phyloP scores from a whole-genome alignment of 2,113 vertebrate genomes.

The Scalopus aquaticus region DNA sequence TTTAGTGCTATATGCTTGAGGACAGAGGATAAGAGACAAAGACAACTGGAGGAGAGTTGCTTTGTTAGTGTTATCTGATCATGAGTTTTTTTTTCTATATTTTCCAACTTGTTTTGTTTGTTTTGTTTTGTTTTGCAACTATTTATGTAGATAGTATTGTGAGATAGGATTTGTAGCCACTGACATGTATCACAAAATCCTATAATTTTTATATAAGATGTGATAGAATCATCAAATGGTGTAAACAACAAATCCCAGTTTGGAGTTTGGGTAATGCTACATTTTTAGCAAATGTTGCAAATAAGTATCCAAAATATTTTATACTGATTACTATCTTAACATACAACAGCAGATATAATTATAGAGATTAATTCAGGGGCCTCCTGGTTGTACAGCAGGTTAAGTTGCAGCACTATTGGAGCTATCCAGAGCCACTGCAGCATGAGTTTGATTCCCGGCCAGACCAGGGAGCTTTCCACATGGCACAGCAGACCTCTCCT shows the following conservation, averaged over 20 bases:
- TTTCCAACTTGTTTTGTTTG: background rate
- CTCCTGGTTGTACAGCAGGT: too few relatives aligned
- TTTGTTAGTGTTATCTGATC: background rate
- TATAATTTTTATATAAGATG: background rate
- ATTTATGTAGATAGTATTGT: background rate
- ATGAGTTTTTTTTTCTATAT: background rate
- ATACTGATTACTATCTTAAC: background rate
- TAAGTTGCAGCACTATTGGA: too few relatives aligned
- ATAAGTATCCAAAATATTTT: background rate
- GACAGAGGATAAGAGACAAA: background rate
- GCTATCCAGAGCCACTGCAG: too few relatives aligned
- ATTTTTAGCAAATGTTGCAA: constrained; percentile 29
- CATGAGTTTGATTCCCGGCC: too few relatives aligned
- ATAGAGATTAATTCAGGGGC: too few relatives aligned
- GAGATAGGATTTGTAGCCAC: background rate
- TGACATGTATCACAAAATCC: background rate
- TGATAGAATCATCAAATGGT: background rate
- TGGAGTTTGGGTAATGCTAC: background rate
- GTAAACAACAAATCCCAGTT: background rate
- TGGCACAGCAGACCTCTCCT: too few relatives aligned
- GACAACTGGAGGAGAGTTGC: background rate
- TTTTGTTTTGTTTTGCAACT: too few relatives aligned
- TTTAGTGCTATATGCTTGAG: background rate
- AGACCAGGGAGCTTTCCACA: too few relatives aligned
- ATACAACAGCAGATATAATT: background rate